phyloP scores from a whole-genome alignment of 2,113 vertebrate species.

The Centropristis striata region DNA sequence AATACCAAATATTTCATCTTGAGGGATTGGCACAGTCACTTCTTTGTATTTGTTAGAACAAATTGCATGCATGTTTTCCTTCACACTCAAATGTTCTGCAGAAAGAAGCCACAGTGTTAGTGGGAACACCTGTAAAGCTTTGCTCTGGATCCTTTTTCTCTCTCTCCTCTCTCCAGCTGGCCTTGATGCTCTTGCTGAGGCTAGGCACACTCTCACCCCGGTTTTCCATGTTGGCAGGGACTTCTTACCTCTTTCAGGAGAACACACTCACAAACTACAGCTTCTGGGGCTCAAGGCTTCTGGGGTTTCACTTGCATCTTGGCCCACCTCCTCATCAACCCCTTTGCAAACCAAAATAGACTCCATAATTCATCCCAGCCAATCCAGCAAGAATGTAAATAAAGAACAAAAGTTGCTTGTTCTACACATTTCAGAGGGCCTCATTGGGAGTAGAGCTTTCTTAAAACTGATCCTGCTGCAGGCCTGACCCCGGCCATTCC shows the following conservation, averaged over 20 bases:
- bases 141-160: conserved; percentile 31
- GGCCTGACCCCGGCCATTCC: conserved; percentile 61
- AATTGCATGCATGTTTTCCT: conserved; percentile 1
- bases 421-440: conserved; percentile 71
- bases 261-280: conserved; percentile 60
- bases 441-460: conserved; percentile 63
- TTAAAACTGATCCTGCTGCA: conserved; percentile 73
- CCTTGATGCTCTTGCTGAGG: conserved; percentile 36
- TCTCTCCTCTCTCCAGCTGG: conserved; percentile 21
- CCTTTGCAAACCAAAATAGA: conserved; percentile 74
- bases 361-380: conserved; percentile 76
- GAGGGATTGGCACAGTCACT: neutral
- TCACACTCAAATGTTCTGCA: conserved; percentile 3
- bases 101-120: conserved; percentile 28
- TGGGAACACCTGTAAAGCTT: conserved; percentile 52
- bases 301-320: conserved; percentile 79
- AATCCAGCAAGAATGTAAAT: conserved; percentile 82
- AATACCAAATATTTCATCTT: conserved; percentile 27
- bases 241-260: conserved; percentile 65
- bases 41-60: conserved; percentile 19
- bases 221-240: conserved; percentile 55
- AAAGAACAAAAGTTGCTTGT: conserved; percentile 81
- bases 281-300: conserved; percentile 63
- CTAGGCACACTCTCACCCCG: conserved; percentile 39
- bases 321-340: conserved; percentile 75